phyloP scores from a whole-genome alignment of 2,113 vertebrate species.

The Accipiter cooperii region DNA sequence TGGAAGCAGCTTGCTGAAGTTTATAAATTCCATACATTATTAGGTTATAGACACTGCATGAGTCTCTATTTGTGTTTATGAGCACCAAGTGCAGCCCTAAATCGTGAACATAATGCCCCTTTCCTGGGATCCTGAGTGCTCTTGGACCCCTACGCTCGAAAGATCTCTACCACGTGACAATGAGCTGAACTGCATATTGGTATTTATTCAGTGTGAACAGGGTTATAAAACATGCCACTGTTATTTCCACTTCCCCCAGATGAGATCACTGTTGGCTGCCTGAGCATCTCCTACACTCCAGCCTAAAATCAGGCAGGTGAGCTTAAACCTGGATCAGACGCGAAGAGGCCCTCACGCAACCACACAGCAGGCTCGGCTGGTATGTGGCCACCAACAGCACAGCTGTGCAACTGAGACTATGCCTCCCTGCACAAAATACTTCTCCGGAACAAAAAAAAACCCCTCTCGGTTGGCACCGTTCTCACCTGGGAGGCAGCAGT shows the following conservation, averaged over 20 bases:
- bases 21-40: neutral
- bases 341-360: neutral
- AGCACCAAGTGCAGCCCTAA: neutral
- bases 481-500: neutral
- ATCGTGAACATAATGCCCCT: neutral
- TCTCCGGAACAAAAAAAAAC: neutral
- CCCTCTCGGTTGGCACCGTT: neutral
- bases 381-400: neutral
- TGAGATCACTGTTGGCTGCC: conserved; percentile 2
- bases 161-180: neutral
- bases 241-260: neutral
- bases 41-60: neutral
- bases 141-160: neutral
- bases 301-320: neutral
- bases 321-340: neutral
- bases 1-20: neutral
- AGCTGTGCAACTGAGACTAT: neutral
- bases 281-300: neutral
- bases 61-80: neutral
- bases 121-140: neutral
- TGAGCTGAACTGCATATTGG: neutral
- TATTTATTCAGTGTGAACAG: neutral
- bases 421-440: neutral
- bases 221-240: neutral
- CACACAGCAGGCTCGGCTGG: neutral